phyloP scores from a whole-genome alignment of 2,113 vertebrate genomes.

The Chaenocephalus aceratus region DNA sequence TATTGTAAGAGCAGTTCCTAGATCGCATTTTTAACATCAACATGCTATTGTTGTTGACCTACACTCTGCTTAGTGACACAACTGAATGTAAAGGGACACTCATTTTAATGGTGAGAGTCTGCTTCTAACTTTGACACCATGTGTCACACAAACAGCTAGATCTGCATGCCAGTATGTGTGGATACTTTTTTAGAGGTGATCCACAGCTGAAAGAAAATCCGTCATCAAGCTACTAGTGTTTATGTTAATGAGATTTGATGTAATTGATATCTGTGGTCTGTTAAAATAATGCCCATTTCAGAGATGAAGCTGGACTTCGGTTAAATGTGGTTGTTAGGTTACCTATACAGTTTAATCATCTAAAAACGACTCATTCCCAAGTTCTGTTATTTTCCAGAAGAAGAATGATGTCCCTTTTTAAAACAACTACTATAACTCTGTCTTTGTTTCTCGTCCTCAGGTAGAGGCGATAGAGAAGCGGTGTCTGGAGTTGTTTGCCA shows the following conservation, averaged over 20 bases:
- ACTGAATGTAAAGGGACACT: background rate
- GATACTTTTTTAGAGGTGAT: background rate
- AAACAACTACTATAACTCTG: background rate
- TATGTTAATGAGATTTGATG: background rate
- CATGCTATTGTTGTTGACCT: background rate
- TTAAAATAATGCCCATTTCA: background rate
- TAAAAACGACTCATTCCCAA: background rate
- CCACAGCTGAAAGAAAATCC: background rate
- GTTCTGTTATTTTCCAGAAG: background rate
- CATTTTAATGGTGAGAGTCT: background rate
- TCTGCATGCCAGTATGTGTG: background rate
- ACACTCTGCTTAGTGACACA: too few relatives aligned
- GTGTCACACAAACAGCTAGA: background rate
- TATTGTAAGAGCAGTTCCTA: background rate
- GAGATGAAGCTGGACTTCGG: background rate
- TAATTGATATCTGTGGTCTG: background rate
- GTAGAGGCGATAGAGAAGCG: conserved; percentile 92
- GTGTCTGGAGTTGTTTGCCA: conserved; percentile 93
- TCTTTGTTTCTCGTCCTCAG: conserved; percentile 70
- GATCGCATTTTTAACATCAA: too few relatives aligned
- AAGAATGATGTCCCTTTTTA: background rate
- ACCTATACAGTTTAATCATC: background rate
- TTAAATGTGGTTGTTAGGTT: background rate
- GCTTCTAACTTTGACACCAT: background rate
- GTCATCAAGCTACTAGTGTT: background rate